Base-by-base conservation (phyloP, 1,140 invertebrate genomes). In the Brachionus plicatilis region DNA sequence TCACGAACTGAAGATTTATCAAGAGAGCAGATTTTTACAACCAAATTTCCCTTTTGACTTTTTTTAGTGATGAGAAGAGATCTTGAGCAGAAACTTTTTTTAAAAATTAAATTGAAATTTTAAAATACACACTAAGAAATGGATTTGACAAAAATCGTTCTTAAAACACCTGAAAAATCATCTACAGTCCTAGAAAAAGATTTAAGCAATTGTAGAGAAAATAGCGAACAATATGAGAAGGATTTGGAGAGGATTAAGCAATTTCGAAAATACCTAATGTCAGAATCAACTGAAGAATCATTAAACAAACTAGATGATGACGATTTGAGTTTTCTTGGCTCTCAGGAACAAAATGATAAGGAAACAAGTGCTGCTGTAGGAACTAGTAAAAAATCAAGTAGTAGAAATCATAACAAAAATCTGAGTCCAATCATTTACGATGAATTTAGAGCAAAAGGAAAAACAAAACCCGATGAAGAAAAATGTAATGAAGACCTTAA, bases 381-480 rank as follows among this genome's bases (percentile, higher is more conserved):
- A 24, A 82, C 79, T 8, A 82, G 50, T 27, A 0, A 68, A 60
- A 82, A 82, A 11, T 82, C 79, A 29, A 82, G 50, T 7, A 60
- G 50, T 24, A 82, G 79, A 47, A 37, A 24, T 9, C 17, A 53
- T 14, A 41, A 14, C 17, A n/a, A 9, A 41, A 43, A 14, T 65
- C 29, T 8, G 27, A 41, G 37, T 60, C 20, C 43, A 33, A 65
- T 17, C 20, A 27, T 60, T 9, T 60, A 17, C 24, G 60, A 60
- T 29, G 3, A 5, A 53, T 33, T 60, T 3, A 82, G 27, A 60
- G 11, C 50, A 9, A 60, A 82, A 45, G 0, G 0, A 43, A 29
- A 60, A 60, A 3, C 12, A 60, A 68, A 24, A 17, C 3, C 43
- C 14, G 5, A 60, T n/a, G 79, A 60, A 29, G 53, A 82, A 43